Conservation (phyloP, 2,888 invertebrate genomes). For the Anticlea derivata region DNA sequence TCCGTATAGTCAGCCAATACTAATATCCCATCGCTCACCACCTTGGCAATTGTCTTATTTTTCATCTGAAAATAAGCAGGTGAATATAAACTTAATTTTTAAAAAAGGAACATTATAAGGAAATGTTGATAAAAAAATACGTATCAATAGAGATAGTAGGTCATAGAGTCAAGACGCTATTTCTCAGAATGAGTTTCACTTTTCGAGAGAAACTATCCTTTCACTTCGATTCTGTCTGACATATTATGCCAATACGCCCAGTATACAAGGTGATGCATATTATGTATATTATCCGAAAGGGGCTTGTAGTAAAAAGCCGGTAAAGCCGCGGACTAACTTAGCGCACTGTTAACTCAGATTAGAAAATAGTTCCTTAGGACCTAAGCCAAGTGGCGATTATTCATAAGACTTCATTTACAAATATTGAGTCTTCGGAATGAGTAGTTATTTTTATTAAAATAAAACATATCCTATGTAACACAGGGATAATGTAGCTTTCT, state of each 20-base stretch:
- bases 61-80: slow-evolving; percentile 85
- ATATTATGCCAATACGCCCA: not conserved
- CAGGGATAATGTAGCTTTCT: too few relatives aligned
- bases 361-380: too few relatives aligned
- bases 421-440: too few relatives aligned
- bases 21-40: slow-evolving; percentile 91
- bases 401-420: too few relatives aligned
- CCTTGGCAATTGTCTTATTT: slow-evolving; percentile 91
- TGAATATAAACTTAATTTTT: not conserved
- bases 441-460: too few relatives aligned
- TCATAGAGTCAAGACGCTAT: not conserved
- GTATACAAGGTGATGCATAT: too few relatives aligned
- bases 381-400: too few relatives aligned
- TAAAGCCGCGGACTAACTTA: too few relatives aligned
- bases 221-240: not conserved
- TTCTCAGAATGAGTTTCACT: slow-evolving; percentile 4
- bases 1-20: slow-evolving; percentile 92
- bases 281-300: too few relatives aligned
- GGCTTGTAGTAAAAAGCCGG: too few relatives aligned
- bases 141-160: not conserved
- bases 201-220: not conserved
- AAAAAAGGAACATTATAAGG: not conserved
- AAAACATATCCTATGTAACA: too few relatives aligned
- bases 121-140: not conserved
- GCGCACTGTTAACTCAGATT: too few relatives aligned